phyloP scores from a whole-genome alignment of 2,797 vertebrate species.

The Melanotaenia pygmaea region DNA sequence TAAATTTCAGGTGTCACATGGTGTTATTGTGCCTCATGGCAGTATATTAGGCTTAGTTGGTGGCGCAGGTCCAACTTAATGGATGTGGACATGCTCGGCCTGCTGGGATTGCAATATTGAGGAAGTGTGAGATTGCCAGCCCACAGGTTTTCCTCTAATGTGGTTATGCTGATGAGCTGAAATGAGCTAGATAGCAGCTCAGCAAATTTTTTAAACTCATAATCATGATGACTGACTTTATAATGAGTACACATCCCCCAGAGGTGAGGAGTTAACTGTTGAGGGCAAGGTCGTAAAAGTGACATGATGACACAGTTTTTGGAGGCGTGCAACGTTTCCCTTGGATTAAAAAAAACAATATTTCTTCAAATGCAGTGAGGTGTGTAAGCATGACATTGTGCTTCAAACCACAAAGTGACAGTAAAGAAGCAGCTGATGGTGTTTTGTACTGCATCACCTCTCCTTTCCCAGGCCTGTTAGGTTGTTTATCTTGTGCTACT shows the following conservation, averaged over 20 bases:
- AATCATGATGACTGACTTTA: constrained; percentile 81
- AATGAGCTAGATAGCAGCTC: constrained; percentile 76
- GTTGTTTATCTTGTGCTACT: constrained; percentile 59
- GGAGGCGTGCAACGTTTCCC: constrained; percentile 41
- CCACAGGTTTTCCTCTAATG: constrained; percentile 80
- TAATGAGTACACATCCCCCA: constrained; percentile 76
- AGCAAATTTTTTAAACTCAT: constrained; percentile 81
- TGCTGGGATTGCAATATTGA: constrained; percentile 77
- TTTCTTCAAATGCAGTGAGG: constrained; percentile 34
- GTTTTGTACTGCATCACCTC: constrained; percentile 48
- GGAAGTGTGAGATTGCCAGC: constrained; percentile 76
- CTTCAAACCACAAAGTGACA: constrained; percentile 26
- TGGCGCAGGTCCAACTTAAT: constrained; percentile 74
- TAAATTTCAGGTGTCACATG: constrained; percentile 71
- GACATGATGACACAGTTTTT: constrained; percentile 54
- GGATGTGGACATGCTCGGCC: constrained; percentile 75
- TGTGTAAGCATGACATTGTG: constrained; percentile 29
- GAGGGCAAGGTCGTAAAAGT: constrained; percentile 55
- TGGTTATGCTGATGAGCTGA: constrained; percentile 82
- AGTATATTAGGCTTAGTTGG: constrained; percentile 67
- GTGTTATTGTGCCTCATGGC: constrained; percentile 62
- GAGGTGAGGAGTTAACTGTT: constrained; percentile 69
- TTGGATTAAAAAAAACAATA: constrained; percentile 36
- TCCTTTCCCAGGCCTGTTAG: constrained; percentile 44
- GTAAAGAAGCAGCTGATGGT: constrained; percentile 36